Base-by-base conservation (phyloP, 2,113 vertebrate genomes). In the Lepisosteus oculatus region DNA sequence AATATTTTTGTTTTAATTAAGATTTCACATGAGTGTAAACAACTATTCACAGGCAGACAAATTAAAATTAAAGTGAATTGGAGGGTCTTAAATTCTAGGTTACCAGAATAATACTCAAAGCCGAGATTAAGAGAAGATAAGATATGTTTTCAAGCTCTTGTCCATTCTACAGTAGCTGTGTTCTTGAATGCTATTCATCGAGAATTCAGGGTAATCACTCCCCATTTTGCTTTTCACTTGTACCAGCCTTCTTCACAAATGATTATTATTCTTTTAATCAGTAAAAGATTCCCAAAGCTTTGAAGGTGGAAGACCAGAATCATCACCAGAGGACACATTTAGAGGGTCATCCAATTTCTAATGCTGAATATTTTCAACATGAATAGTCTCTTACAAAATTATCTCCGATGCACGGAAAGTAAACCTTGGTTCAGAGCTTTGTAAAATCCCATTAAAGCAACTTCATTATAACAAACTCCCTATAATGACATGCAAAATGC, bases 381-480 rank as follows among this genome's bases (percentile, higher is more conserved):
- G 76, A 86, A 85, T 89, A 77, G 82, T 85, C 76, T 82, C 85
- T 82, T 78, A 89, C 81, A 73, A 67, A 87, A 88, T 91, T 88
- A 89, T 69, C 74, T 56, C 44, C 74, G 81, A 77, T 81, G 76
- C 76, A 70, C 74, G 76, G 62, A 42, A 71, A 75, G 79, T 76
- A 71, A 54, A 71, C 57, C 70, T 79, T 78, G 79, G 81, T 84
- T 80, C 65, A 73, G 71, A 79, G 84, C 83, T 86, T 88, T 85
- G 85, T 73, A 75, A 69, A 89, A 90, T 89, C 85, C 85, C 81
- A 88, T 88, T 89, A 88, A 82, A 83, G 73, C 81, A 80, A 83
- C 82, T 87, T 86, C 83, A 81, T 87, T 83, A 87, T 41, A 61
- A 55, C 71, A 41, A 76, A 59, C 70, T 73, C 71, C 68, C 70